Percentiles rank a stretch among this genome's conserved stretches.
phyloP scores from a whole-genome alignment of 2,797 vertebrate genomes.

The Heteromormyrus szaboi region DNA sequence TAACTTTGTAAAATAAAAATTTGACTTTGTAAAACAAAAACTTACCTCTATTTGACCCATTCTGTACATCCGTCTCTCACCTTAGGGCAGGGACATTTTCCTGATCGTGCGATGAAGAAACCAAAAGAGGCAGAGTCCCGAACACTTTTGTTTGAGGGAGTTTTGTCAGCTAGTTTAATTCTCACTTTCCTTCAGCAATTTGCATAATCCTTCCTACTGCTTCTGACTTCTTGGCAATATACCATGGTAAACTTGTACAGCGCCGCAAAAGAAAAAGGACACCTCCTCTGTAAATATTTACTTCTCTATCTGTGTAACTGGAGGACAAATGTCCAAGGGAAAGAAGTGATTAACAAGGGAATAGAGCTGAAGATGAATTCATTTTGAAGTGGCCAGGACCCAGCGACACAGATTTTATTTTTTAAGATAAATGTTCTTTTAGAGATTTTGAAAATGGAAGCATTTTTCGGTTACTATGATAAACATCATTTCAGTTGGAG shows the following conservation, averaged over 20 bases:
- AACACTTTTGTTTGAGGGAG: background rate
- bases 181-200: conserved; percentile 27
- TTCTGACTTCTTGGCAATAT: conserved; percentile 26
- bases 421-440: background rate
- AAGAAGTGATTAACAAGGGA: conserved; percentile 7
- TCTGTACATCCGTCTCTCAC: conserved; percentile 7
- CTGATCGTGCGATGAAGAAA: conserved; percentile 8
- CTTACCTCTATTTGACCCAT: background rate
- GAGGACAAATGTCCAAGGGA: background rate
- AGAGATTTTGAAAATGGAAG: background rate
- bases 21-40: background rate
- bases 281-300: conserved; percentile 28
- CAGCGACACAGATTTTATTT: background rate
- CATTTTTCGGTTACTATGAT: background rate
- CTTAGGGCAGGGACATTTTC: conserved; percentile 13
- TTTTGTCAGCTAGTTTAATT: conserved; percentile 21
- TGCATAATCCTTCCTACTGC: conserved; percentile 33
- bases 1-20: background rate
- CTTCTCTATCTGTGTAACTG: conserved; percentile 20
- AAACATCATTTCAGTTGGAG: background rate
- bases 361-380: background rate
- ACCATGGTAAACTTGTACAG: conserved; percentile 20
- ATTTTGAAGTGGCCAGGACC: background rate
- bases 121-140: conserved; percentile 15
- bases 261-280: background rate